Evolutionary conservation across 2,797 vertebrate species (phyloP), one percentile per base, ranked within the genome.

Genomic region (Cossypha polioptera): DNA sequence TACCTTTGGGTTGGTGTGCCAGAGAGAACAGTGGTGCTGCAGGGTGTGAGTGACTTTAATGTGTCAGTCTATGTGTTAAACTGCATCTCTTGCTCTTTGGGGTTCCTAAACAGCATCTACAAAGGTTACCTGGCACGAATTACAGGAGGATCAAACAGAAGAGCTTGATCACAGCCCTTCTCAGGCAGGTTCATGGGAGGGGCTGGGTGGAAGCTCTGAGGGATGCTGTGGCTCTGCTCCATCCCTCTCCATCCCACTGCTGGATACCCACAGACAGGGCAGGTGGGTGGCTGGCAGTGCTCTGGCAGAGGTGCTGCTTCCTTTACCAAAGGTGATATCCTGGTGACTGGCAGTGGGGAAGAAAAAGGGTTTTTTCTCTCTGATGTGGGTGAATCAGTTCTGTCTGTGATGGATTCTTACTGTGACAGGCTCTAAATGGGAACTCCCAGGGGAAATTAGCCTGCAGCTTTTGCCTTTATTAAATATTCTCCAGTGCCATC

Each of bases 401-500:
- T 71, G 55, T 57, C 90, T 84, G 71, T 96, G 95, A 95, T 94
- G 93, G 91, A 95, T 96, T 94, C 88, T 93, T 65, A 3, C 67
- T 85, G 94, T 1, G 83, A 94, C 94, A 92, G 59, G 18, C 88
- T 86, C 80, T 88, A 90, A 94, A 86, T 92, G 88, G 94, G 71
- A 95, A 24, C 63, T 96, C 96, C 69, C 79, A 0, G 51, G 94
- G 95, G 95, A 96, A 96, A 96, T 97, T 93, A 97, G 95, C 90
- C 91, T 54, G 67, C 85, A 93, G 93, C 94, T 95, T 95, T 94
- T 95, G 92, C 67, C 74, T 96, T 95, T 88, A 96, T 96, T 96
- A 94, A 95, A 93, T 96, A 94, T 93, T 92, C 93, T 96, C 58
- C 71, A 81, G 77, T 53, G 55, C 71, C 14, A 10, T 88, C 96